Base-by-base conservation (phyloP, 2,797 vertebrate genomes). In the Muscicapa striata region DNA sequence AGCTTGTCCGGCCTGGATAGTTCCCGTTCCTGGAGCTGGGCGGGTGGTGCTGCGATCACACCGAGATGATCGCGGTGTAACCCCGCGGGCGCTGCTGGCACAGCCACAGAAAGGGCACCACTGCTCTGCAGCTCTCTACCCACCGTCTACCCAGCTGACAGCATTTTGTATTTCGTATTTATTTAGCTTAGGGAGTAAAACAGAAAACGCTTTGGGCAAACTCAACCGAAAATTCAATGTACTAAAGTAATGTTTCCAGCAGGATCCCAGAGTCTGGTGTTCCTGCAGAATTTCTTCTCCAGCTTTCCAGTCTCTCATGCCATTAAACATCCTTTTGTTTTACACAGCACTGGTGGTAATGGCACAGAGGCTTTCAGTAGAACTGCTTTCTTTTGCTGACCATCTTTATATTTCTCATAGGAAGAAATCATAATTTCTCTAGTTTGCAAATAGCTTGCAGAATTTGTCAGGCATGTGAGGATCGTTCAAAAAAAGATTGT, bases 1-100 rank as follows among this genome's bases (percentile, higher is more conserved):
- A 89, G 69, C 89, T 96, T 97, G 96, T 93, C 79, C 89, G 69
- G 72, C 87, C 76, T 89, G 29, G 95, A 97, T 93, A 97, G 95
- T 75, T 89, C 78, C 78, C 84, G 68, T 62, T 93, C 88, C 87
- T 38, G 43, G 95, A 93, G 87, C 87, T 63, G 96, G 96, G 92
- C 18, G 94, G 95, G 94, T 74, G 77, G 0, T 0, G 0, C 73
- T 10, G 72, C 1, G 30, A 94, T 94, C 87, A 19, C 92, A 27
- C 57, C 15, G 62, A 5, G 95, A 91, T 96, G 96, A 85, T 63
- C 43, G 68, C 2, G 6, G 75, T 20, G 72, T 52, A 90, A 94
- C 91, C 79, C 87, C 0, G 3, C 4, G 48, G 36, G 51, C 87
- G 46, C 87, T 69, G 85, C 5, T 51, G 63, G 73, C 7, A 55